Evolutionary conservation across 2,797 vertebrate genomes (phyloP).

Genomic region (Protonibea diacanthus): DNA sequence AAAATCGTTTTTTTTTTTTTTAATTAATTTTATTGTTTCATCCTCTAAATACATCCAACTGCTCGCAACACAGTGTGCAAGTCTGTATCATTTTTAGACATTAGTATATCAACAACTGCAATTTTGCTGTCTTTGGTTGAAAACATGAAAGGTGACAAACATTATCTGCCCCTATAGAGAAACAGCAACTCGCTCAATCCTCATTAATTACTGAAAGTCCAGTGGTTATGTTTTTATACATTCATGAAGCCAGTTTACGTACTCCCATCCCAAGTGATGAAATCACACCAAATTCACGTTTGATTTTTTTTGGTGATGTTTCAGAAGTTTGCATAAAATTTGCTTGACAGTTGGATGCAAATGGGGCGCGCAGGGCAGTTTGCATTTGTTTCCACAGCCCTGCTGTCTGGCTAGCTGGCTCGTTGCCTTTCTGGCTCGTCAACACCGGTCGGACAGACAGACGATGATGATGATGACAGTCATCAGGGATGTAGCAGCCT

Average conservation of each 20-base stretch:
- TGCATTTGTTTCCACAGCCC: constrained; percentile 64
- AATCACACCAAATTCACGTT: constrained; percentile 29
- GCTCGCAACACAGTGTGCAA: background rate
- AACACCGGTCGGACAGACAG: constrained; percentile 70
- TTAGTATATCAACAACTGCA: background rate
- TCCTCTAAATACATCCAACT: background rate
- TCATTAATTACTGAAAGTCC: constrained; percentile 33
- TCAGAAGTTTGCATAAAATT: constrained; percentile 63
- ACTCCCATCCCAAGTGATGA: constrained; percentile 19
- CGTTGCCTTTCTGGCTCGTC: constrained; percentile 74
- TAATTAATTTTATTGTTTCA: background rate
- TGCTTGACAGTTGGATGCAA: constrained; percentile 59
- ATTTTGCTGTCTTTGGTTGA: constrained; percentile 9
- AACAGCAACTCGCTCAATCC: constrained; percentile 18
- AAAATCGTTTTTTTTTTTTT: background rate
- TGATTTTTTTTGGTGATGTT: constrained; percentile 30
- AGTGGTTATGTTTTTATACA: constrained; percentile 33
- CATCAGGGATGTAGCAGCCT: constrained; percentile 74
- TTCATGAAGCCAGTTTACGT: constrained; percentile 45
- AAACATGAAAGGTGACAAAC: constrained; percentile 33
- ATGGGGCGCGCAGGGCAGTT: constrained; percentile 58
- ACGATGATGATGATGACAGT: constrained; percentile 79
- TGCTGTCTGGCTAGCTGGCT: constrained; percentile 70
- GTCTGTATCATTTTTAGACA: background rate
- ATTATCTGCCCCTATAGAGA: constrained; percentile 13